phyloP scores from a whole-genome alignment of 2,113 vertebrate genomes.

The Hemiscyllium ocellatum region DNA sequence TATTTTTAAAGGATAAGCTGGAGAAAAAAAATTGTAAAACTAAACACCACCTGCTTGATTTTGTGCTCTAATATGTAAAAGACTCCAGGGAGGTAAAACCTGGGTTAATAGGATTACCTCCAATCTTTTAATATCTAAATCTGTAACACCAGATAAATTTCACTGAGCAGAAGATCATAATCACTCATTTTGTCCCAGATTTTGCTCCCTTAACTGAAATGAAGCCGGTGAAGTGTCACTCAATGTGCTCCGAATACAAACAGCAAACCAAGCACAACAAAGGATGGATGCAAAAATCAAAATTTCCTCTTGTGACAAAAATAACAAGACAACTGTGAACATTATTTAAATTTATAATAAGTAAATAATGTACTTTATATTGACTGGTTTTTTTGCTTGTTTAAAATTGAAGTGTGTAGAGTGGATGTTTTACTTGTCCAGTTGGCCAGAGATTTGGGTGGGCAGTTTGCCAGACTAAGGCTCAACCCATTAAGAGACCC shows the following conservation, averaged over 20 bases:
- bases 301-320: neutral
- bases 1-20: conserved; percentile 23
- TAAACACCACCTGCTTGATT: conserved; percentile 43
- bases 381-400: neutral
- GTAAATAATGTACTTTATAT: neutral
- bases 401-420: neutral
- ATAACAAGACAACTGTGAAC: neutral
- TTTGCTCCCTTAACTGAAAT: conserved; percentile 49
- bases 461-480: neutral
- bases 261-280: conserved; percentile 43
- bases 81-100: conserved; percentile 46
- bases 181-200: conserved; percentile 43
- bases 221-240: conserved; percentile 46
- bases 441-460: neutral
- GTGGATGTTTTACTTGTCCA: neutral
- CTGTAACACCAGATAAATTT: conserved; percentile 46
- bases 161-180: conserved; percentile 50
- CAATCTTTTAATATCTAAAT: conserved; percentile 47
- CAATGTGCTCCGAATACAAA: conserved; percentile 46
- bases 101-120: conserved; percentile 52
- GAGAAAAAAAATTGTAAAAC: conserved; percentile 41
- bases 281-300: neutral
- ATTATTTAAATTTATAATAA: neutral
- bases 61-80: conserved; percentile 41
- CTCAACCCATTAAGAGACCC: neutral